phyloP scores from a whole-genome alignment of 2,113 vertebrate genomes.

The Apteryx mantelli region DNA sequence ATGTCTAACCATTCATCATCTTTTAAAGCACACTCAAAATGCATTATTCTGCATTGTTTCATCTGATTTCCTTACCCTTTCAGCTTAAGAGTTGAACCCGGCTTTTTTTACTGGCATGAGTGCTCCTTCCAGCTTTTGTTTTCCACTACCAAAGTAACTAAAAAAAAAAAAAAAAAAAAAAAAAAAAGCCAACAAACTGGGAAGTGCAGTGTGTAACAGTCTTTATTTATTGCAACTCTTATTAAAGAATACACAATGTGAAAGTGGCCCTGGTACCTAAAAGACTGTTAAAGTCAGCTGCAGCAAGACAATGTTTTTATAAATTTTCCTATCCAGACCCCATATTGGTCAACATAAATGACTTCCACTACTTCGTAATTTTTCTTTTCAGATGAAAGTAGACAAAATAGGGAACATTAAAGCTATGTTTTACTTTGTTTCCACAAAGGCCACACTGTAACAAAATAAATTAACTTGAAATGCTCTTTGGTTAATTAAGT shows the following conservation, averaged over 20 bases:
- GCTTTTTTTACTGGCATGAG: not conserved
- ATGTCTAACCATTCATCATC: not conserved
- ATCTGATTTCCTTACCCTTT: not conserved
- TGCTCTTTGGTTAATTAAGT: not conserved
- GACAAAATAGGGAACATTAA: not conserved
- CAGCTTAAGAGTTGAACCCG: not conserved
- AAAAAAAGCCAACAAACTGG: not conserved
- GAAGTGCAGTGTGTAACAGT: not conserved
- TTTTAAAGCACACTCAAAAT: not conserved
- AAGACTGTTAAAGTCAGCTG: not conserved
- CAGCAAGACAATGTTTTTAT: not conserved
- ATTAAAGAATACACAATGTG: not conserved
- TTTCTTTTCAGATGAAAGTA: not conserved
- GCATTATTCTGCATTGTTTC: not conserved
- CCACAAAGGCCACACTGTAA: not conserved
- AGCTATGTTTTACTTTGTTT: not conserved
- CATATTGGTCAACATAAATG: not conserved
- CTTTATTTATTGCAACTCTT: not conserved
- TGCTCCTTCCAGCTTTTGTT: not conserved
- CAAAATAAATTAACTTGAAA: conserved; percentile 20
- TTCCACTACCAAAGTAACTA: not conserved
- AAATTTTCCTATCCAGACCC: not conserved
- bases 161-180: not conserved
- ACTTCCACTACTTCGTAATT: not conserved
- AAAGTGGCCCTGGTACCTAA: not conserved